phyloP scores from a whole-genome alignment of 2,797 vertebrate genomes.

The Monodelphis domestica region DNA sequence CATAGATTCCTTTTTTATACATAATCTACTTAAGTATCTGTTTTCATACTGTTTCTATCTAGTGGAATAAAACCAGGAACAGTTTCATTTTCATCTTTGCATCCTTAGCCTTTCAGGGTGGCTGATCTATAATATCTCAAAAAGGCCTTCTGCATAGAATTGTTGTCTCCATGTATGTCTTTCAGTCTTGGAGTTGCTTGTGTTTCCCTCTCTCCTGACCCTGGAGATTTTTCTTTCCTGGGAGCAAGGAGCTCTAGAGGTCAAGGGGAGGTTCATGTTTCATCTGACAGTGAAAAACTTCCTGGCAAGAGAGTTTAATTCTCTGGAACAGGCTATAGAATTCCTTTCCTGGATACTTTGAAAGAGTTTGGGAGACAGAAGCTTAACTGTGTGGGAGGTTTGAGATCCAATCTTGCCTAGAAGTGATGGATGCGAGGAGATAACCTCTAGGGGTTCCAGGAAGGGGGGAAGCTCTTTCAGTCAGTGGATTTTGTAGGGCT shows the following conservation, averaged over 20 bases:
- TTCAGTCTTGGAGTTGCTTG: not conserved
- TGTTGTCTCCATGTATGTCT: not conserved
- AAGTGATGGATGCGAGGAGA: slow-evolving; percentile 10
- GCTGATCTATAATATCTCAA: not conserved
- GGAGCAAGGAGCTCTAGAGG: not conserved
- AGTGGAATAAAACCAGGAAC: not conserved
- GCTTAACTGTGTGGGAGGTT: not conserved
- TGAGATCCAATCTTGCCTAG: not conserved
- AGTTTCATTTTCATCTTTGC: not conserved
- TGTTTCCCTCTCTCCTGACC: not conserved
- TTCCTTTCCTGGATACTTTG: not conserved
- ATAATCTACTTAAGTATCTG: not conserved
- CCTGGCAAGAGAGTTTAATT: not conserved
- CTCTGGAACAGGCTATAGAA: not conserved
- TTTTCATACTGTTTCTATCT: not conserved
- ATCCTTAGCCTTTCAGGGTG: not conserved
- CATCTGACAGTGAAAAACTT: not conserved
- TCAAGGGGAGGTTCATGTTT: not conserved
- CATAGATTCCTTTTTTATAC: not conserved
- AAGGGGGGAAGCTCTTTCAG: not conserved
- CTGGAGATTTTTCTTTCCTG: not conserved
- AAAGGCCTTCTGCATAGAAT: not conserved
- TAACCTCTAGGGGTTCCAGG: not conserved
- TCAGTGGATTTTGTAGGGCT: not conserved
- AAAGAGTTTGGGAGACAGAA: not conserved